Evolutionary conservation across 2,113 vertebrate genomes (phyloP), one percentile per base, ranked within the genome.

Genomic region (Cacatua alba): DNA sequence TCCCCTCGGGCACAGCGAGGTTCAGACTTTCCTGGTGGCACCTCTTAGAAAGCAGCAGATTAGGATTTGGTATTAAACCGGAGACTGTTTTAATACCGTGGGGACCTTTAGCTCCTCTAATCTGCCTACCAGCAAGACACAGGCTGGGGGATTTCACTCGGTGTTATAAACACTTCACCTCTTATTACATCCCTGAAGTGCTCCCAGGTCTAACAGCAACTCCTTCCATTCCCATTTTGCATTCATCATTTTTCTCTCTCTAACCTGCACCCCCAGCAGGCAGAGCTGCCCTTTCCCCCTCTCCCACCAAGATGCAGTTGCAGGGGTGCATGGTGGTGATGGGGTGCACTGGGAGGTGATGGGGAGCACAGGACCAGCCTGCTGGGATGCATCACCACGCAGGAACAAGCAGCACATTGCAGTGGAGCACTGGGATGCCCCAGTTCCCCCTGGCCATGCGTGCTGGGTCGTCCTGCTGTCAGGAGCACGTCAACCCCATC

Each of bases 1-100:
- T 44, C n/a, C 24, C 37, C 55, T 46, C 33, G 0, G 2, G 31
- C 44, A 7, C 0, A 2, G 23, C 15, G 9, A 35, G 63, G 18
- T 17, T 33, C 62, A 4, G 41, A 14, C 25, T 21, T 55, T 33
- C n/a, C 83, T 0, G 0, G 44, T 25, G 57, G 12, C 48, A 37
- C 11, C 72, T 39, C 53, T 28, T 3, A 4, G 39, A 46, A 59
- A 25, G n/a, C 2, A 0, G 31, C 69, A 74, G 62, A 41, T 76
- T 5, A 46, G 74, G 75, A 26, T 71, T 46, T 53, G 60, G 16
- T 69, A 35, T 69, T 33, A 70, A 78, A 43, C 0, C 5, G 24
- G 71, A 60, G 25, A n/a, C 48, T 35, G 57, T 78, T 74, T 48
- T 46, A 75, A 24, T 46, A 80, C 70, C 3, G 1, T 65, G 48